Base-by-base conservation (phyloP, 2,888 invertebrate genomes). In the Meliscaeva auricollis region DNA sequence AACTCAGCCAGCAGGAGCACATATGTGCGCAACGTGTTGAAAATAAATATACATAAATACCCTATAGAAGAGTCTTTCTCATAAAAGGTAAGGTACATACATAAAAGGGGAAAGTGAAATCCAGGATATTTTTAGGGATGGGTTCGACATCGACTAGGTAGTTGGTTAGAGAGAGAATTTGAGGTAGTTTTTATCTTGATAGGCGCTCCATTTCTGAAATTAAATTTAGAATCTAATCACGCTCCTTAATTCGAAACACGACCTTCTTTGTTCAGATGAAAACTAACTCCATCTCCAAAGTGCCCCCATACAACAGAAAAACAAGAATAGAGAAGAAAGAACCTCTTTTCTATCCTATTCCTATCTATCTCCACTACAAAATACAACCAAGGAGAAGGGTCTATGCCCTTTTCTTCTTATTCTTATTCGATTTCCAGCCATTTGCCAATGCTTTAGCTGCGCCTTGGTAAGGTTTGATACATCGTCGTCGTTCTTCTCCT, bases 51-150 rank as follows among this genome's bases (percentile, higher is more conserved):
- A n/a, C n/a, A 50, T 62, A 50, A 22, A 20, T 64, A 66, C 38
- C 46, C 56, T 15, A 48, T 46, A 48, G 13, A 38, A 38, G 11
- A 38, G 38, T 11, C 11, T 38, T 38, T 9, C 38, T 38, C 38
- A 38, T 1, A 38, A 9, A 38, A 38, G 38, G 38, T 38, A 17
- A 46, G 8, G 8, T 17, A 46, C 3, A 7, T 8, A 20, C 35
- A 32, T n/a, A 56, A 52, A 79, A 75, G 52, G 52, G 54, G 46
- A 85, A 73, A 77, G 62, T 73, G 30, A 81, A 85, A 77, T 80
- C 73, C 68, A 73, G 85, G 80, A 85, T 85, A 81, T 77, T 81
- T 85, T 85, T 85, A 85, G 85, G 85, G 70, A 72, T 75, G 70
- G 79, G 62, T 62, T 52, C 15, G 32, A 38, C 17, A 9, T 38